These are phyloP conservation scores for Drosophila kurseongensis DNA, from an alignment of 1,140 invertebrate species.

Conservation along the genomic window DNA sequence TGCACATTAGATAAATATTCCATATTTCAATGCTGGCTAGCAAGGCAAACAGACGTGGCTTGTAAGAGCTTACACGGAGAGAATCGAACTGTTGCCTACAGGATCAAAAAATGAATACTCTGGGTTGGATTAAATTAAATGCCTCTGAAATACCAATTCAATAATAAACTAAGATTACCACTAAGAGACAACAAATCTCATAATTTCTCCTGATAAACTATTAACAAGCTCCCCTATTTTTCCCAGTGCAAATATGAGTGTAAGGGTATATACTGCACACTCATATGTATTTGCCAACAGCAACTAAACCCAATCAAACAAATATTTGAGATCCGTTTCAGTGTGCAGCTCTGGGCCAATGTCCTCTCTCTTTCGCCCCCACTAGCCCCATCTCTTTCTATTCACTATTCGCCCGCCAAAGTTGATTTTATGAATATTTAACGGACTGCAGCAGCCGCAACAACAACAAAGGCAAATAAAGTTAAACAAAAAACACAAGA, in stretches of 20 bases:
- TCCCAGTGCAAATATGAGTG: conserved; percentile 2
- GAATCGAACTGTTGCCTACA: not conserved
- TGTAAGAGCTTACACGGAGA: conserved; percentile 16
- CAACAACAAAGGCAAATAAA: conserved; percentile 22
- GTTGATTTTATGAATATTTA: conserved; percentile 60
- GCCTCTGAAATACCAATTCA: too few species aligned
- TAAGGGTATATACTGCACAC: conserved; percentile 3
- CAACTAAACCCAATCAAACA: conserved; percentile 67
- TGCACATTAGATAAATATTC: conserved; percentile 69
- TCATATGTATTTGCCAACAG: conserved; percentile 50
- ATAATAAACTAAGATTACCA: too few species aligned
- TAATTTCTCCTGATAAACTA: not conserved
- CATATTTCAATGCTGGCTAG: conserved; percentile 57
- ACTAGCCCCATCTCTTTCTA: conserved; percentile 1
- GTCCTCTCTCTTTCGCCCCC: conserved; percentile 3
- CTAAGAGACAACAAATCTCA: too few species aligned
- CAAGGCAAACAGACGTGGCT: conserved; percentile 46
- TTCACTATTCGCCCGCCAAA: conserved; percentile 17
- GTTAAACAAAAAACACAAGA: conserved; percentile 15
- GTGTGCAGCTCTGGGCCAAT: conserved; percentile 56
- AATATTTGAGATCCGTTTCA: conserved; percentile 74
- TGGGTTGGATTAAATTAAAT: too few species aligned
- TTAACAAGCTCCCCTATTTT: not conserved
- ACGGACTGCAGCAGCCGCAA: conserved; percentile 45
- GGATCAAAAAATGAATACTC: too few species aligned